Conservation (phyloP, 1,140 invertebrate genomes). For the Drosophila mauritiana region DNA sequence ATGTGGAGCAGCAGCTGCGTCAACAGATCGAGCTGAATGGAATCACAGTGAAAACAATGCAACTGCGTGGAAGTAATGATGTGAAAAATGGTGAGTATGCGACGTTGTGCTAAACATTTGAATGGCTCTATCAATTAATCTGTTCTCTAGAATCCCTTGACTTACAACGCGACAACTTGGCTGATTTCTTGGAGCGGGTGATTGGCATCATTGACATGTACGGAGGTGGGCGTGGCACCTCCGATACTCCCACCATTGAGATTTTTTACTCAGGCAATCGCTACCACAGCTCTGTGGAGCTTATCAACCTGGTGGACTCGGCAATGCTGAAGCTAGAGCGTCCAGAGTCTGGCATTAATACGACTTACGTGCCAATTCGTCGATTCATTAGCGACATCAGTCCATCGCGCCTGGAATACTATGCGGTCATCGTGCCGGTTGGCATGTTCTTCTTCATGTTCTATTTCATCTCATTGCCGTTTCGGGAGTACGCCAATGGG, state of each 20-base stretch:
- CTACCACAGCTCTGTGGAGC: slow-evolving; percentile 75
- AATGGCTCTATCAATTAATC: neutral
- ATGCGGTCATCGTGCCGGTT: slow-evolving; percentile 64
- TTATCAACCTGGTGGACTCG: slow-evolving; percentile 73
- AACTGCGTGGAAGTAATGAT: slow-evolving; percentile 33
- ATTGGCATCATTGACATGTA: slow-evolving; percentile 67
- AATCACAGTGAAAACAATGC: slow-evolving; percentile 40
- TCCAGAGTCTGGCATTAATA: slow-evolving; percentile 39
- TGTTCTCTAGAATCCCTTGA: slow-evolving; percentile 46
- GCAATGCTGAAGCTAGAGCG: slow-evolving; percentile 50
- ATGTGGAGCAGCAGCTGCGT: slow-evolving; percentile 53
- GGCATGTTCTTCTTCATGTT: slow-evolving; percentile 78
- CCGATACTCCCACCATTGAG: slow-evolving; percentile 19
- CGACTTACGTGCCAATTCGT: slow-evolving; percentile 65
- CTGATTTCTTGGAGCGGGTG: slow-evolving; percentile 67
- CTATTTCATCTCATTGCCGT: slow-evolving; percentile 76
- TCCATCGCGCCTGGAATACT: slow-evolving; percentile 70
- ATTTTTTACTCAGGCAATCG: slow-evolving; percentile 74
- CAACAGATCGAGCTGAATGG: slow-evolving; percentile 60
- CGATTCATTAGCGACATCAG: slow-evolving; percentile 70
- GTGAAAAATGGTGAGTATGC: slow-evolving; percentile 37
- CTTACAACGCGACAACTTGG: slow-evolving; percentile 63
- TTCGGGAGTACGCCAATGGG: slow-evolving; percentile 66
- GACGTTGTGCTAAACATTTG: neutral
- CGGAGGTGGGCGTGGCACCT: slow-evolving; percentile 11